phyloP scores from a whole-genome alignment of 2,797 vertebrate genomes.

The Gambusia yucatana region DNA sequence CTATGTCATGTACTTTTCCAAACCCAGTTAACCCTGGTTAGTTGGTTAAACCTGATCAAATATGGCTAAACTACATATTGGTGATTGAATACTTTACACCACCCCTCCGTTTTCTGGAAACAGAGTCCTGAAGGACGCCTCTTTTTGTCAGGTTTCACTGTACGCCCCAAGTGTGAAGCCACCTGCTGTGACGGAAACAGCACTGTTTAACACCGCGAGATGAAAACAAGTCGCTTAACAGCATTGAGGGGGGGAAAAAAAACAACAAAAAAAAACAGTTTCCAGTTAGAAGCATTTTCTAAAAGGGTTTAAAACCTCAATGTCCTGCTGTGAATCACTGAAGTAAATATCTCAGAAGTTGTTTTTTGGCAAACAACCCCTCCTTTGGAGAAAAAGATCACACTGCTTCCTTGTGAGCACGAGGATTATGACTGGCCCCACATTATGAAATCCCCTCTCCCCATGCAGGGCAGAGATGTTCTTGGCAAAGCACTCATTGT shows the following conservation, averaged over 20 bases:
- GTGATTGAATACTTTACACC: neutral
- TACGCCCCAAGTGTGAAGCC: neutral
- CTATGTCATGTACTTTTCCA: neutral
- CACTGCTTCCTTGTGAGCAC: slow-evolving; percentile 32
- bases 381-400: slow-evolving; percentile 43
- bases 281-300: neutral
- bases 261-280: neutral
- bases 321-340: slow-evolving; percentile 17
- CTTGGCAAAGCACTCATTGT: slow-evolving; percentile 42
- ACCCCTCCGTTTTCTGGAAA: neutral
- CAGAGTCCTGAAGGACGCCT: neutral
- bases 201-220: neutral
- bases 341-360: slow-evolving; percentile 18
- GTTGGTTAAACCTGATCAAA: neutral
- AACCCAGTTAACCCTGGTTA: neutral
- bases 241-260: neutral
- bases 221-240: slow-evolving; percentile 7
- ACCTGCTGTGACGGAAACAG: neutral
- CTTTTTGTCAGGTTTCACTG: neutral
- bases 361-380: slow-evolving; percentile 14
- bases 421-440: slow-evolving; percentile 43
- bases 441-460: slow-evolving; percentile 31
- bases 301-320: slow-evolving; percentile 7
- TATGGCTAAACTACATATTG: neutral
- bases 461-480: slow-evolving; percentile 30